Evolutionary conservation across 1,140 invertebrate genomes (phyloP).

Genomic region (Scaptomyza hsui): DNA sequence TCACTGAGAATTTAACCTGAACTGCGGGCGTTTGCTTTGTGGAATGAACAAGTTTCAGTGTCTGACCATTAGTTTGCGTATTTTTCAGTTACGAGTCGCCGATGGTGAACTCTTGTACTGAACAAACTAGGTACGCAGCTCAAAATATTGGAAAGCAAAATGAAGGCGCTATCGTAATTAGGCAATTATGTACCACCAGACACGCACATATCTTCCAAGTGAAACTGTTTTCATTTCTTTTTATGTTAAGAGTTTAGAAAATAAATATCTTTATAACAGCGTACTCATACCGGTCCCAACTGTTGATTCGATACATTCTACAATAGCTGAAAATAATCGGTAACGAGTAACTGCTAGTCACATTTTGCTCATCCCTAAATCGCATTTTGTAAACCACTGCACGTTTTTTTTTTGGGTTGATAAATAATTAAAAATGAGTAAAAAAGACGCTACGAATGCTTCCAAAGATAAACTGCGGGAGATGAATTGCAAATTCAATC

Average conservation of each 20-base stretch:
- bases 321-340: background rate
- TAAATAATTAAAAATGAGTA: conserved; percentile 41
- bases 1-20: conserved; percentile 31
- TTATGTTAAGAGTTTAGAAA: background rate
- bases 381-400: conserved; percentile 29
- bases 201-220: too few species aligned
- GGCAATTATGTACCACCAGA: too few species aligned
- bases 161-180: too few species aligned
- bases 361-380: conserved; percentile 31
- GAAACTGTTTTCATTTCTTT: too few species aligned
- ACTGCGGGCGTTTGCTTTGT: conserved; percentile 35
- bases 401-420: conserved; percentile 38
- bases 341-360: background rate
- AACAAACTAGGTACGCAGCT: background rate
- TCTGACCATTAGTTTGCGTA: background rate
- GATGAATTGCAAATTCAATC: conserved; percentile 89
- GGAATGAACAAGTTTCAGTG: conserved; percentile 35
- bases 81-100: conserved; percentile 16
- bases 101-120: background rate
- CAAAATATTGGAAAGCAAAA: background rate
- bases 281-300: background rate
- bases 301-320: conserved; percentile 24
- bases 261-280: background rate
- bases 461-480: conserved; percentile 64
- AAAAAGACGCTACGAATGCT: background rate